These are phyloP conservation scores for Bryconaethiops microstoma DNA, from an alignment of 2,797 vertebrate genomes.

Conservation along the genomic window DNA sequence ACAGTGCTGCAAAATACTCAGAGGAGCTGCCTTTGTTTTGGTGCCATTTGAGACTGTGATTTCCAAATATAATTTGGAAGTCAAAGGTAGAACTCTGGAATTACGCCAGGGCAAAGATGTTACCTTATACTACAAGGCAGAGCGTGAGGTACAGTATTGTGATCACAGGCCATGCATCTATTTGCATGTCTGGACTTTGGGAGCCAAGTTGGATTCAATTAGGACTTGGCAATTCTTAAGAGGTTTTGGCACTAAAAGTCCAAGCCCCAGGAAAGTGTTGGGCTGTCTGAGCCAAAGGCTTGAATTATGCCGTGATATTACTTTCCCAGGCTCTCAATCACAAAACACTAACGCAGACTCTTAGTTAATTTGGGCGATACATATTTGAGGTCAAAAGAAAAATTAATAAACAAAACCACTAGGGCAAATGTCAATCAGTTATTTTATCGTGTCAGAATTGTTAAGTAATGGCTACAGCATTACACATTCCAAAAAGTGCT, in stretches of 20 bases:
- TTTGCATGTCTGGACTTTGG: slow-evolving; percentile 32
- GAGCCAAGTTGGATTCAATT: slow-evolving; percentile 46
- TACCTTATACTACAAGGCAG: slow-evolving; percentile 17
- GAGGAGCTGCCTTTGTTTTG: slow-evolving; percentile 41
- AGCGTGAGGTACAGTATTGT: background rate
- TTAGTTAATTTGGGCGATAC: slow-evolving; percentile 30
- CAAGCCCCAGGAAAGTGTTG: slow-evolving; percentile 45
- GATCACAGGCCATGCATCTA: slow-evolving; percentile 24
- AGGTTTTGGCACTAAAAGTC: slow-evolving; percentile 40
- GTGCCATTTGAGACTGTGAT: slow-evolving; percentile 40
- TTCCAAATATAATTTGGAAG: slow-evolving; percentile 18
- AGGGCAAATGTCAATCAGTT: slow-evolving; percentile 31
- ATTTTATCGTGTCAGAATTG: slow-evolving; percentile 29
- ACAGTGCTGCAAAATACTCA: slow-evolving; percentile 47
- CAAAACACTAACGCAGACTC: slow-evolving; percentile 37
- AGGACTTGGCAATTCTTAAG: slow-evolving; percentile 35
- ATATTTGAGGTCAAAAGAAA: slow-evolving; percentile 29
- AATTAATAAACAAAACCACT: slow-evolving; percentile 11
- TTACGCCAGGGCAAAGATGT: slow-evolving; percentile 34
- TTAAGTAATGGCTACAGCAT: slow-evolving; percentile 15
- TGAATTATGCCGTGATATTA: slow-evolving; percentile 49
- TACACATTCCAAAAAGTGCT: slow-evolving; percentile 12
- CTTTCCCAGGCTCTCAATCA: slow-evolving; percentile 42
- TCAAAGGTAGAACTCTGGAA: slow-evolving; percentile 13
- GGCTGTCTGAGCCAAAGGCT: slow-evolving; percentile 29